phyloP scores from a whole-genome alignment of 2,888 invertebrate genomes.

The Fragum sueziense region DNA sequence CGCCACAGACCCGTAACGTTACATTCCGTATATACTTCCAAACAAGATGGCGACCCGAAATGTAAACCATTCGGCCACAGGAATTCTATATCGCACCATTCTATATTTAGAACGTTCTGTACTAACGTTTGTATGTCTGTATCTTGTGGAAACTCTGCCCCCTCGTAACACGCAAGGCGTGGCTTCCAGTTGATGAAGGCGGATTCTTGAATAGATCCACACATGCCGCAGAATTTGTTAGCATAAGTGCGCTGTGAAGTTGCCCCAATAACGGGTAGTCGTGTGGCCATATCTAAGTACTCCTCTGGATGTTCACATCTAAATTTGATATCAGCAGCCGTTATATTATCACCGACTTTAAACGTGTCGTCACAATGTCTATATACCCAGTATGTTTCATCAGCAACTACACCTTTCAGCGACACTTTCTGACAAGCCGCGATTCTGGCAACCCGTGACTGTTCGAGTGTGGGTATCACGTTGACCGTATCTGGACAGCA shows the following conservation, averaged over 20 bases:
- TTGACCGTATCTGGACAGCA: constrained; percentile 1
- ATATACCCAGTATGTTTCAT: neutral
- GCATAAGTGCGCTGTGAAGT: neutral
- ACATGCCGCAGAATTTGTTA: constrained; percentile 1
- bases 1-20: constrained; percentile 30
- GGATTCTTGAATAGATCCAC: neutral
- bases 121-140: neutral
- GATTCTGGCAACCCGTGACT: neutral
- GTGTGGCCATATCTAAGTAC: neutral
- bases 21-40: constrained; percentile 3
- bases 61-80: neutral
- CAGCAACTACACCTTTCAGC: neutral
- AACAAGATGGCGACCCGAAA: neutral
- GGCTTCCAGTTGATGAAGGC: neutral
- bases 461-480: neutral
- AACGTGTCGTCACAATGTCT: neutral
- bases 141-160: neutral
- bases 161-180: neutral
- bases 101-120: neutral
- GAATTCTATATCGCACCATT: constrained; percentile 1
- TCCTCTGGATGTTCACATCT: neutral
- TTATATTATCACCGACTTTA: neutral
- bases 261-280: neutral
- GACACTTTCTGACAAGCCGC: neutral
- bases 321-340: neutral